These are phyloP conservation scores for Sericinus montela DNA, from an alignment of 2,888 invertebrate species.

Conservation along the genomic window DNA sequence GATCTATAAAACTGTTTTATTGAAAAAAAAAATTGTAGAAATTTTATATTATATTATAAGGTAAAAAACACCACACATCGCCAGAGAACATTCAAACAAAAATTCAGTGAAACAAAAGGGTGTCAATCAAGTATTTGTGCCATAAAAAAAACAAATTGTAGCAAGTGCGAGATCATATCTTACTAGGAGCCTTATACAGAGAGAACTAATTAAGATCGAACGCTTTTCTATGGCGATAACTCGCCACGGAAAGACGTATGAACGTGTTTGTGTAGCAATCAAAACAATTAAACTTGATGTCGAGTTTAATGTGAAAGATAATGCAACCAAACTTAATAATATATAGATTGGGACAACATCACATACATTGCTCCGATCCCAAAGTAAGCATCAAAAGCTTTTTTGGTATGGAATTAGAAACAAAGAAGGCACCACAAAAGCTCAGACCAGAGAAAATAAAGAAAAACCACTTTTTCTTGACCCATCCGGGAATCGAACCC, in stretches of 20 bases:
- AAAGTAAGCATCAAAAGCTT: no score
- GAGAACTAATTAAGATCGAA: slow-evolving; percentile 79
- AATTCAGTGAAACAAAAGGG: slow-evolving; percentile 66
- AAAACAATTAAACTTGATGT: slow-evolving; percentile 77
- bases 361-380: no score
- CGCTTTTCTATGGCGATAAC: slow-evolving; percentile 76
- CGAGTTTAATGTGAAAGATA: slow-evolving; percentile 26
- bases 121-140: slow-evolving; percentile 60
- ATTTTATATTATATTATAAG: no score
- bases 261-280: slow-evolving; percentile 72
- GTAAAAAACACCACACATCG: slow-evolving; percentile 79
- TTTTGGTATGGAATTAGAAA: no score
- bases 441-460: no score
- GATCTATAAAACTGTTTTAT: slow-evolving; percentile 63
- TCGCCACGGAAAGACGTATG: slow-evolving; percentile 60
- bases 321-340: not conserved
- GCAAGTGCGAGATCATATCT: slow-evolving; percentile 74
- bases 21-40: no score
- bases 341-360: no score
- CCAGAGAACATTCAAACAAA: slow-evolving; percentile 66
- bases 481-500: no score
- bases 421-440: no score
- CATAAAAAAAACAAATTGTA: slow-evolving; percentile 77
- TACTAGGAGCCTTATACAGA: slow-evolving; percentile 72
- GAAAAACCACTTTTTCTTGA: no score